Conservation (phyloP, 2,113 vertebrate species). For the Bos taurus region DNA sequence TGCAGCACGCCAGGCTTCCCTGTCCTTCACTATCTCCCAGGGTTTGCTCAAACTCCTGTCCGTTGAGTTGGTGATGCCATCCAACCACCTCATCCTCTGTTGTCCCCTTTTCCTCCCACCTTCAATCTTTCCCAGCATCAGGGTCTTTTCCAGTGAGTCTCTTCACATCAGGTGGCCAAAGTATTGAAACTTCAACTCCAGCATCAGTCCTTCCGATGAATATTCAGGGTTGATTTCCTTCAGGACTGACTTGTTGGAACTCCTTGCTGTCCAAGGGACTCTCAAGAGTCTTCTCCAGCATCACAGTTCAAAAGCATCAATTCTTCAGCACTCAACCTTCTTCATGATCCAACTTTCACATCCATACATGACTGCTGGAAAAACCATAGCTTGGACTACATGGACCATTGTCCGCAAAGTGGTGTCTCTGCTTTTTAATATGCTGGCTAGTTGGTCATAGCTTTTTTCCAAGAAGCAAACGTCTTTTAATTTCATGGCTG, state of each 20-base stretch:
- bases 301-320: neutral
- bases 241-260: neutral
- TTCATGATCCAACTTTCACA: neutral
- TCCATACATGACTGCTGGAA: neutral
- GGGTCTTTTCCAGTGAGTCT: neutral
- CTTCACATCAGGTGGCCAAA: neutral
- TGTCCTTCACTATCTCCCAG: neutral
- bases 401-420: neutral
- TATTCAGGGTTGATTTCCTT: neutral
- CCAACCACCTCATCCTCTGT: neutral
- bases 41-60: neutral
- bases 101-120: neutral
- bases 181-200: neutral
- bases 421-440: neutral
- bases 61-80: neutral
- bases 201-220: neutral
- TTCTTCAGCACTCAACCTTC: neutral
- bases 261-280: neutral
- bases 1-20: neutral
- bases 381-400: neutral
- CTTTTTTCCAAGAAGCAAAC: neutral
- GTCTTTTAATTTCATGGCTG: neutral
- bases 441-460: neutral
- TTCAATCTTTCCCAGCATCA: neutral
- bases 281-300: neutral